Base-by-base conservation (phyloP, 2,888 invertebrate genomes). In the Nymphalis c-album region DNA sequence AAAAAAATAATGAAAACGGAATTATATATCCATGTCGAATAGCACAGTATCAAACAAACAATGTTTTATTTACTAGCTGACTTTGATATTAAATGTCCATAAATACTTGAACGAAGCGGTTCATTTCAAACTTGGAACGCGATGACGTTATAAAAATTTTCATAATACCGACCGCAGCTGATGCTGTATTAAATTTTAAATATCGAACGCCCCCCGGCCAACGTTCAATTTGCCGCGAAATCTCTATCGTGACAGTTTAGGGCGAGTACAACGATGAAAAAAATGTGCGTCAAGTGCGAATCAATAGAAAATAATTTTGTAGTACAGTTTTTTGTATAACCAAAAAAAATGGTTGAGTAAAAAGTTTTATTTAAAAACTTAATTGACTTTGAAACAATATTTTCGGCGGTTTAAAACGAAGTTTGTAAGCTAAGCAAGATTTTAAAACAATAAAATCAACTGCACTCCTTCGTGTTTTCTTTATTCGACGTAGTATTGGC, bases 131-230 rank as follows among this genome's bases (percentile, higher is more conserved):
- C 72, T 75, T 67, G 77, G 75, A 57, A 60, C 47, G 60, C 47
- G 61, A 76, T 74, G 76, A 77, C 75, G 78, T 76, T 78, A 83
- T 83, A 83, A 87, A 87, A 86, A 78, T 78, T 82, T 85, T 86
- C 87, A 87, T 88, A 88, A 88, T 86, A 84, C 83, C 75, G 77
- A 74, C 76, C 81, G 82, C 87, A 88, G 86, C 85, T 87, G 89
- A 88, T 86, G 85, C 85, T 80, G 88, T 90, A 90, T 89, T 88
- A 90, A 90, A 90, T 89, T 91, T 91, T 90, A 88, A 91, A 90
- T 85, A 88, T 90, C 85, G 90, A 88, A 85, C 84, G 81, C 80
- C 75, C 77, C 72, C 75, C 78, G 57, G 18, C 57, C 57, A 40
- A 78, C 84, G 80, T 85, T 85, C 84, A 84, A 84, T 87, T 85